A percentile compares a stretch with the other conserved stretches of the same genome.
Evolutionary conservation across 35 echinoderm and acorn worm genomes (phyloP).

Genomic region (Chiridota heheva): DNA sequence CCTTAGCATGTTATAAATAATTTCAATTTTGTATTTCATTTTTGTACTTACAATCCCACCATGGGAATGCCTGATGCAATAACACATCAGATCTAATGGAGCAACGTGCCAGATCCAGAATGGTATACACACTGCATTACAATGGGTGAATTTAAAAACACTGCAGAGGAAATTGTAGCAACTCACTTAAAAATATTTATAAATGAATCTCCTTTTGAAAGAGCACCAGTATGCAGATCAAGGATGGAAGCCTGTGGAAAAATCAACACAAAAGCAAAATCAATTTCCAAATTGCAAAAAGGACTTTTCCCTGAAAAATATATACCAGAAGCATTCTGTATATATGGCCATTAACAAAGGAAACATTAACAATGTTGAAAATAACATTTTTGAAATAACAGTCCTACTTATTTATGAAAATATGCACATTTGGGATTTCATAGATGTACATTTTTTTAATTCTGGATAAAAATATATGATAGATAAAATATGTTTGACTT

Average conservation of each 20-base stretch:
- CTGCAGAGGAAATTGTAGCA: background rate
- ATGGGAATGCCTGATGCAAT: too few relatives aligned
- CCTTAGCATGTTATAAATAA: too few relatives aligned
- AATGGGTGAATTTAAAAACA: background rate
- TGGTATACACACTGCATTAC: background rate
- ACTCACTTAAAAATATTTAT: constrained; percentile 96
- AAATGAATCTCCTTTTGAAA: constrained; percentile 84
- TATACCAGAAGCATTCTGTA: background rate
- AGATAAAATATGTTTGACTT: too few relatives aligned
- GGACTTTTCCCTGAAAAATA: background rate
- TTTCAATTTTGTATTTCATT: too few relatives aligned
- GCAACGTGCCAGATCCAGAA: too few relatives aligned
- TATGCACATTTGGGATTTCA: background rate
- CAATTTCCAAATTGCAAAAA: background rate
- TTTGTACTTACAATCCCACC: too few relatives aligned
- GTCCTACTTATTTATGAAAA: background rate
- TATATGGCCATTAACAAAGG: background rate
- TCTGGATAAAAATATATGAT: too few relatives aligned
- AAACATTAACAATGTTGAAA: background rate
- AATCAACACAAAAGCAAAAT: background rate
- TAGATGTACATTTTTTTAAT: too few relatives aligned
- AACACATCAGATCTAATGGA: too few relatives aligned
- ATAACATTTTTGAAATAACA: background rate
- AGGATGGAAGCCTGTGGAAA: constrained; percentile 88
- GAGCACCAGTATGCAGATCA: constrained; percentile 90